These are phyloP conservation scores for Rhinopomastus cyanomelas DNA, from an alignment of 2,113 vertebrate genomes.

Conservation along the genomic window DNA sequence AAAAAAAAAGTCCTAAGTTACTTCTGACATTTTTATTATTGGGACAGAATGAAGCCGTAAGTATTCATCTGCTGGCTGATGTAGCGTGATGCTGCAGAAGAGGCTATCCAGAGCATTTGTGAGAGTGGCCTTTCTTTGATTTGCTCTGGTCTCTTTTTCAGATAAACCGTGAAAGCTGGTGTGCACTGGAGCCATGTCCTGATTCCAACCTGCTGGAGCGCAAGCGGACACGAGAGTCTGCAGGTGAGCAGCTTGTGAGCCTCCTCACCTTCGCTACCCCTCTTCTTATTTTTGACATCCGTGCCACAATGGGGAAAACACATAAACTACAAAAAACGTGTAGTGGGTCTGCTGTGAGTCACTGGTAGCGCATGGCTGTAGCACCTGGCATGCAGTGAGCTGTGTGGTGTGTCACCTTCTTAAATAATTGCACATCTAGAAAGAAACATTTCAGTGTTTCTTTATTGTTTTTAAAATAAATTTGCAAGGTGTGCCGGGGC, in stretches of 20 bases:
- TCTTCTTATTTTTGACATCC: background rate
- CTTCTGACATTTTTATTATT: background rate
- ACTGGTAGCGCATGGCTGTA: background rate
- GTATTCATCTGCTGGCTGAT: background rate
- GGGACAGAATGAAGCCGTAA: background rate
- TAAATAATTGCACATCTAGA: background rate
- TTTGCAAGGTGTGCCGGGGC: background rate
- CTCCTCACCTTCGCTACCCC: background rate
- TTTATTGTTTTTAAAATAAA: background rate
- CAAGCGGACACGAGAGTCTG: background rate
- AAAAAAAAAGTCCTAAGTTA: background rate
- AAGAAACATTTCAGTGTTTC: background rate
- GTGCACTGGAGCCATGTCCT: conserved; percentile 66
- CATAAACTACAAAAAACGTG: background rate
- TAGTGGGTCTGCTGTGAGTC: background rate
- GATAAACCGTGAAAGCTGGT: conserved; percentile 82
- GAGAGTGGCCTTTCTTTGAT: background rate
- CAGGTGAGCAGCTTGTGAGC: conserved; percentile 47
- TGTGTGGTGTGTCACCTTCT: background rate
- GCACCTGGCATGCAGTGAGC: conserved; percentile 1
- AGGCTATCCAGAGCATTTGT: rapidly evolving
- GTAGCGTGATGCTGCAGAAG: background rate
- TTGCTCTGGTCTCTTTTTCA: conserved; percentile 43
- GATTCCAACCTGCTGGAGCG: conserved; percentile 61
- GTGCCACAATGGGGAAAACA: background rate